Conservation (phyloP, 2,797 vertebrate genomes). For the Leuciscus waleckii region DNA sequence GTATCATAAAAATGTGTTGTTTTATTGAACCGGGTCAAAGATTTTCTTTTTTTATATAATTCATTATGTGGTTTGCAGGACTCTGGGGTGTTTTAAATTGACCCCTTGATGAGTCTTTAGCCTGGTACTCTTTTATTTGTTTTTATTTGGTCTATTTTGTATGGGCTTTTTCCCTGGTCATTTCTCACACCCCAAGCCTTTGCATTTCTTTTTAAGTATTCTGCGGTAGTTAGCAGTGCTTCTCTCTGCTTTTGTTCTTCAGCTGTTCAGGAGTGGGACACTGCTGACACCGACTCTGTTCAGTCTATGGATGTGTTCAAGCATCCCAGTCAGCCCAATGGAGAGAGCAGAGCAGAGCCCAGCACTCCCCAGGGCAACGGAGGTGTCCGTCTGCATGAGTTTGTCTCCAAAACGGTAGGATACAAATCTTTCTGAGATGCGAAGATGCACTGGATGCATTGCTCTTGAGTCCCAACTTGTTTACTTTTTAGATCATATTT, state of each 20-base stretch:
- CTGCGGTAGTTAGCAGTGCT: constrained; percentile 18
- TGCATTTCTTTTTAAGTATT: constrained; percentile 32
- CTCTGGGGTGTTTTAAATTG: constrained; percentile 5
- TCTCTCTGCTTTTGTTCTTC: constrained; percentile 33
- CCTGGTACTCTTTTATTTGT: background rate
- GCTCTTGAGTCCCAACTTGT: background rate
- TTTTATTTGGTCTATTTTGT: background rate
- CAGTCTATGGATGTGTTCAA: constrained; percentile 77
- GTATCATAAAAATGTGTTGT: background rate
- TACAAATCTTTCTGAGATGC: background rate
- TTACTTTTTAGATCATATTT: background rate
- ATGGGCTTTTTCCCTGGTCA: background rate
- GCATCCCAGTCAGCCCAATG: constrained; percentile 72
- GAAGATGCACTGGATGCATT: background rate
- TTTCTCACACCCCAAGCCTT: constrained; percentile 27
- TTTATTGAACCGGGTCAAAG: background rate
- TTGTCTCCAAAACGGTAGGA: constrained; percentile 93
- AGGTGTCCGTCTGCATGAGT: constrained; percentile 88
- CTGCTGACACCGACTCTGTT: constrained; percentile 87
- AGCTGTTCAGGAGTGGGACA: constrained; percentile 86
- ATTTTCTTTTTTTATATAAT: background rate
- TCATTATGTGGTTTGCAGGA: background rate
- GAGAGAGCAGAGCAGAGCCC: constrained; percentile 66
- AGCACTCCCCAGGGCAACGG: constrained; percentile 85
- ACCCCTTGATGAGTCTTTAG: background rate